Evolutionary conservation across 1,140 invertebrate genomes (phyloP), one percentile per base, ranked within the genome.

Genomic region (Drosophila nannoptera): DNA sequence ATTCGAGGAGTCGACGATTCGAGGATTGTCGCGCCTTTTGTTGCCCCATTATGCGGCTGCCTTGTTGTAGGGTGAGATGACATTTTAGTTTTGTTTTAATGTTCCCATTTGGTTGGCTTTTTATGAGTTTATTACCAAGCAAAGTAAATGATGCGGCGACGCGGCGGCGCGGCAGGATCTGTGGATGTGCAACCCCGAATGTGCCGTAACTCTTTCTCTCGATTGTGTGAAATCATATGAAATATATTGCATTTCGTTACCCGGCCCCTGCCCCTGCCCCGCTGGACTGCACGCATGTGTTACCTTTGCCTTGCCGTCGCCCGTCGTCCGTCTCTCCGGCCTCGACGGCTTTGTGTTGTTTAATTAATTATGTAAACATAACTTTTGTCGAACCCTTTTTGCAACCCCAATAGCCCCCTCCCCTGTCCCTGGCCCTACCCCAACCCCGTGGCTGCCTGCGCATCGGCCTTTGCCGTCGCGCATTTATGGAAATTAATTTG

Each of bases 351-450:
- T 77, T 78, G 63, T 75, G 65, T 69, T 87, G 77, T 87, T 87
- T 87, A 87, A 87, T 87, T 87, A 87, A 87, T 87, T 87, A 87
- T 88, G 87, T 88, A 88, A 88, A 88, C 86, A 86, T 88, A 82
- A 80, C 76, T 82, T 84, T 72, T 73, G 64, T 68, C 54, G 64
- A 62, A 73, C 73, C 42, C 76, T 70, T 66, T 78, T 73, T 33
- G 35, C 74, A 83, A 56, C 69, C 72, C 55, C 61, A 11, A 46
- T 36, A 14, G n/a, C 43, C n/a, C 12, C 7, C 12, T 7, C 2
- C 7, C 1, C n/a, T 22, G 22, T 22, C 22, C 22, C 22, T 22
- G 3, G 22, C 11, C 46, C 5, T 36, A 12, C 45, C 40, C 22
- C 8, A 4, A 42, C 12, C 58, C 42, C 42, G 45, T 16, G 35